phyloP scores from a whole-genome alignment of 2,113 vertebrate species.

The Mellivora capensis region DNA sequence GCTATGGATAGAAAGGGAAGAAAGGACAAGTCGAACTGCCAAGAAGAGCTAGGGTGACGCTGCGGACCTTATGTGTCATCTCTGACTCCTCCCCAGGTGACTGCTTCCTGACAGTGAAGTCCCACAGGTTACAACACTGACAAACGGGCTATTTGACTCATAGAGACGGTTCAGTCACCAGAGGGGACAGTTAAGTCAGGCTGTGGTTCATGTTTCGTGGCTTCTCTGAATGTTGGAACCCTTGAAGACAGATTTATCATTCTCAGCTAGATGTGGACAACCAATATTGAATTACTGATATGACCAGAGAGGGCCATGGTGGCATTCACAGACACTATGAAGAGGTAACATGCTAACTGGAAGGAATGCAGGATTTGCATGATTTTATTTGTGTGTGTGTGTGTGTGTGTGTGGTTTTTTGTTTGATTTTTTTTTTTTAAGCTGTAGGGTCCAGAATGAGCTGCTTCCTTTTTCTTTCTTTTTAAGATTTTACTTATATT shows the following conservation, averaged over 20 bases:
- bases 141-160: slow-evolving; percentile 1
- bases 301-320: neutral
- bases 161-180: neutral
- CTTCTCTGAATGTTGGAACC: slow-evolving; percentile 32
- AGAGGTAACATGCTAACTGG: neutral
- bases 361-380: neutral
- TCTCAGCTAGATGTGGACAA: neutral
- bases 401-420: too few relatives aligned
- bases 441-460: neutral
- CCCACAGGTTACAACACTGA: neutral
- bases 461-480: neutral
- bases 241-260: slow-evolving; percentile 14
- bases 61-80: neutral
- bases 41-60: neutral
- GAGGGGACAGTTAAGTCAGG: slow-evolving; percentile 47
- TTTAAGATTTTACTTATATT: too few relatives aligned
- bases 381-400: neutral
- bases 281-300: neutral
- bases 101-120: neutral
- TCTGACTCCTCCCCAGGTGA: neutral
- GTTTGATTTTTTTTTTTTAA: neutral
- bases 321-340: neutral
- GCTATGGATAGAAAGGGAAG: neutral
- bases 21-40: neutral
- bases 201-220: neutral